Conservation (phyloP, 2,113 vertebrate species). For the Podarcis raffonei region DNA sequence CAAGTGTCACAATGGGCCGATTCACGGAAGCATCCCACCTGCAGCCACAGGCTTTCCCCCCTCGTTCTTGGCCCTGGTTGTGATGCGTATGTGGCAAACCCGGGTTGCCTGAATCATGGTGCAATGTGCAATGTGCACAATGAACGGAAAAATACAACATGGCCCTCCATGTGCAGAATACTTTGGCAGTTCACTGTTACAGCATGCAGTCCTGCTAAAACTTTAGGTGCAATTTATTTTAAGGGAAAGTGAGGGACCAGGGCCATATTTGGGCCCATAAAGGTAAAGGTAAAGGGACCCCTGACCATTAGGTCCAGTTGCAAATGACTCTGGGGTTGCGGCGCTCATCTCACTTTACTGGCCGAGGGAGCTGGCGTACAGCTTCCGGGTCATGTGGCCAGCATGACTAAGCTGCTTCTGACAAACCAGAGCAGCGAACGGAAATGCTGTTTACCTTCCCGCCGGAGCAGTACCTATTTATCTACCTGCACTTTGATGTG, state of each 20-base stretch:
- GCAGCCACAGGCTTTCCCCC: not conserved
- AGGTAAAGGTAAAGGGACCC: too few relatives aligned
- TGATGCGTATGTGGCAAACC: not conserved
- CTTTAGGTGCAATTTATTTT: not conserved
- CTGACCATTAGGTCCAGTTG: too few relatives aligned
- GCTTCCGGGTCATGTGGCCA: too few relatives aligned
- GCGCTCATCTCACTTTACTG: too few relatives aligned
- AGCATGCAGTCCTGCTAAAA: not conserved
- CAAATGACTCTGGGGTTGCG: too few relatives aligned
- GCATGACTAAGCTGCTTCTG: too few relatives aligned
- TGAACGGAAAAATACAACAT: not conserved
- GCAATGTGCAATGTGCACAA: not conserved
- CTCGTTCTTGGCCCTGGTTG: not conserved
- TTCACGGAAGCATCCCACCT: not conserved
- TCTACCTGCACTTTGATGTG: too few relatives aligned
- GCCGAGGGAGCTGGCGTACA: too few relatives aligned
- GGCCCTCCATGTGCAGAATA: not conserved
- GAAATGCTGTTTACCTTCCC: too few relatives aligned
- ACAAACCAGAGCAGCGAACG: too few relatives aligned
- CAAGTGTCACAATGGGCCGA: not conserved
- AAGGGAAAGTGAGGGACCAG: not conserved
- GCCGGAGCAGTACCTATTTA: too few relatives aligned
- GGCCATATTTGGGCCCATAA: not conserved
- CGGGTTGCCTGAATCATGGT: not conserved
- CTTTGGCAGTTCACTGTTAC: not conserved